Base-by-base conservation (phyloP, 2,113 vertebrate genomes). In the Anolis carolinensis region DNA sequence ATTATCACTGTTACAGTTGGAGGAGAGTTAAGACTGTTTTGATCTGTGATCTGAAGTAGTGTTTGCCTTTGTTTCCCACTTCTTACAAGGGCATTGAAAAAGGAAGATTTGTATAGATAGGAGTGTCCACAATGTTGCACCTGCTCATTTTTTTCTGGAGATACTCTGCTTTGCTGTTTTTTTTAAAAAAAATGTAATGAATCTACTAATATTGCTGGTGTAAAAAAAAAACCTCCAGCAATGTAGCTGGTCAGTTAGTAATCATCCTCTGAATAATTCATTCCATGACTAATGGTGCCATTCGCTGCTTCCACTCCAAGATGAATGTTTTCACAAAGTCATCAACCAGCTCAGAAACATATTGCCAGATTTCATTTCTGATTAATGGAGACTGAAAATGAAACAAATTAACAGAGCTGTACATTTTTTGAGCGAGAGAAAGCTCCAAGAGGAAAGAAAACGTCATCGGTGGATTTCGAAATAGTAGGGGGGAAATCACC, bases 221-320 rank as follows among this genome's bases (percentile, higher is more conserved):
- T 2, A 1, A 82, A 92, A 55, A 55, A 55, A 59, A 59, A 59
- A 59, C 52, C 52, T 14, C 20, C 1, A 39, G n/a, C 5, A 80
- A 3, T 86, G 5, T 91, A 71, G 68, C 44, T 90, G 79, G 14
- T 81, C 84, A 86, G 85, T 82, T 79, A 86, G 81, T 90, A 89
- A 75, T 32, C 84, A 71, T 72, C 85, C 59, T 84, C 55, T 81
- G 73, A 92, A 92, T 90, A 90, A 91, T 90, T 92, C 82, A 87
- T 83, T 85, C 1, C 75, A 87, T 84, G 34, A 81, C 83, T 88
- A 87, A 93, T 91, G 82, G 34, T 44, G 89, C 93, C 89, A 52
- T 9, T 87, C 30, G 83, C 74, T 7, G 86, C 85, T 92, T 90
- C 79, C 90, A 59, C 88, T 90, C 67, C 50, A n/a, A 0, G 1